Evolutionary conservation across 2,888 invertebrate genomes (phyloP).

Genomic region (Dichetophora obliterata): DNA sequence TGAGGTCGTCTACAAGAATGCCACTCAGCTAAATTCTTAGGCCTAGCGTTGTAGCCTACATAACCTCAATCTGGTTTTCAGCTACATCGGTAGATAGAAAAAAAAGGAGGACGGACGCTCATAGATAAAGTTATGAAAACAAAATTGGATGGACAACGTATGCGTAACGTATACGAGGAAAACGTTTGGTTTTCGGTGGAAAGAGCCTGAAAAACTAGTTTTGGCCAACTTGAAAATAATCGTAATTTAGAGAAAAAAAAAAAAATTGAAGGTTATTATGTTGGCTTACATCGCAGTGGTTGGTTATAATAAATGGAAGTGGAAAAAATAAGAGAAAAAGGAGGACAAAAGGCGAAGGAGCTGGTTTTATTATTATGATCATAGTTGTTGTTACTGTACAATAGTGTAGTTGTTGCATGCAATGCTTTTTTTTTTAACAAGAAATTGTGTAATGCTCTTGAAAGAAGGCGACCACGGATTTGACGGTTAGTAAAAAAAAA

Average conservation of each 20-base stretch:
- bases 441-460: conserved; percentile 28
- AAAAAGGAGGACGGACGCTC: conserved; percentile 22
- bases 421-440: not conserved
- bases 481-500: not conserved
- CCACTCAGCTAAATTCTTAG: not conserved
- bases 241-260: not conserved
- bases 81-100: not conserved
- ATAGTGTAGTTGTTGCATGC: too few species aligned
- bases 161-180: not conserved
- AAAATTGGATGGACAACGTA: not conserved
- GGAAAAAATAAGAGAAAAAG: not conserved
- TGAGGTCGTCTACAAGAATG: too few species aligned
- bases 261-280: conserved; percentile 5
- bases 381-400: not conserved
- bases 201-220: not conserved
- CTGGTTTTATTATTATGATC: conserved; percentile 12
- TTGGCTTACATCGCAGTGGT: conserved; percentile 1
- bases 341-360: not conserved
- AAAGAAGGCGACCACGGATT: not conserved
- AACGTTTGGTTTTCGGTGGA: not conserved
- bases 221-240: not conserved
- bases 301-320: conserved; percentile 3
- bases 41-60: conserved; percentile 12
- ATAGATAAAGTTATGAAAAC: conserved; percentile 16
- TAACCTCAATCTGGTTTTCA: conserved; percentile 32